These are phyloP conservation scores for Lophotriccus pileatus DNA, from an alignment of 2,797 vertebrate genomes.

Conservation along the genomic window DNA sequence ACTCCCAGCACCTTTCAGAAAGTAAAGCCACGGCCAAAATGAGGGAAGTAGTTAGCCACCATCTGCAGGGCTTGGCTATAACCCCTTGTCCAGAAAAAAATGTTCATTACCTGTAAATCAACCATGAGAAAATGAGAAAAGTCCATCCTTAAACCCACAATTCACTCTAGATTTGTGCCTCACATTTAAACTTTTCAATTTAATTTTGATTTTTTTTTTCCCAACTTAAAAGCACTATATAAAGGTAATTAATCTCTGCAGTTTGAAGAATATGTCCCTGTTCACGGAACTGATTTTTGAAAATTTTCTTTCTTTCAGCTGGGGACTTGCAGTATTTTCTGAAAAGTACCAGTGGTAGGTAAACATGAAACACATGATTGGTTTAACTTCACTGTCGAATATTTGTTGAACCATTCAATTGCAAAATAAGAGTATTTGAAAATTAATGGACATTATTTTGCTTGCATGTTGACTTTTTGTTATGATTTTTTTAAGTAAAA, in stretches of 20 bases:
- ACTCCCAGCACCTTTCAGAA: neutral
- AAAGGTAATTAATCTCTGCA: neutral
- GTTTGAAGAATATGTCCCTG: neutral
- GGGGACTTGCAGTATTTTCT: slow-evolving; percentile 88
- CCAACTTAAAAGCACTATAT: neutral
- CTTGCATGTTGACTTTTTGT: neutral
- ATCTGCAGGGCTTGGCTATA: neutral
- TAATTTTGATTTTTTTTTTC: neutral
- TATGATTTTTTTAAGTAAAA: neutral
- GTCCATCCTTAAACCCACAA: neutral
- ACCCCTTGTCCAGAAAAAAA: neutral
- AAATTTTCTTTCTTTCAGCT: slow-evolving; percentile 77
- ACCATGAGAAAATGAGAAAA: neutral
- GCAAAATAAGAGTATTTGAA: neutral
- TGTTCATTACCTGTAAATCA: neutral
- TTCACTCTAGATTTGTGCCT: neutral
- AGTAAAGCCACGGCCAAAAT: neutral
- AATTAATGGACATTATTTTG: neutral
- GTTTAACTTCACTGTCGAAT: neutral
- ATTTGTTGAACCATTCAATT: neutral
- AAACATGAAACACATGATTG: neutral
- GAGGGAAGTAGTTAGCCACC: neutral
- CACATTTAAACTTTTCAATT: neutral
- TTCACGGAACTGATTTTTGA: neutral
- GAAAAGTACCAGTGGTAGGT: slow-evolving; percentile 96